Evolutionary conservation across 2,113 vertebrate species (phyloP).

Genomic region (Onychorhynchus coronatus): DNA sequence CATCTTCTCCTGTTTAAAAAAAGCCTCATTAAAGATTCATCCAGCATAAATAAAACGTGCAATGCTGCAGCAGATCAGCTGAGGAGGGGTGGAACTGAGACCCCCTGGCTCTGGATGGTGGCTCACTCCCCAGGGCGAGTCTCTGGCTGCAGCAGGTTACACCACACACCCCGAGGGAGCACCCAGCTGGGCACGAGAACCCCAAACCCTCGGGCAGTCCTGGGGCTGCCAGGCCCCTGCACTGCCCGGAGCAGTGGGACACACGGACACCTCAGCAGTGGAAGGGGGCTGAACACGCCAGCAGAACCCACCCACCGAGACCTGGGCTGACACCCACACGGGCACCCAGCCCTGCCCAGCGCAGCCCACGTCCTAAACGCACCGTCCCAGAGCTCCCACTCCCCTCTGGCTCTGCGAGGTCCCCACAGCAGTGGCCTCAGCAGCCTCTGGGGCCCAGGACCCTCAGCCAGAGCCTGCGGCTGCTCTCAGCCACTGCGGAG

Average conservation of each 20-base stretch:
- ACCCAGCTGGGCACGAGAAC: not conserved
- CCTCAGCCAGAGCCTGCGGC: not conserved
- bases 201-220: not conserved
- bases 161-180: not conserved
- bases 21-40: not conserved
- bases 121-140: not conserved
- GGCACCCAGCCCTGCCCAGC: not conserved
- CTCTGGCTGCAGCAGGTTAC: not conserved
- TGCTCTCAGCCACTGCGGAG: not conserved
- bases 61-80: not conserved
- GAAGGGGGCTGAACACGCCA: no score
- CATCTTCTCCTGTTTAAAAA: not conserved
- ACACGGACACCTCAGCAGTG: no score
- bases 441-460: not conserved
- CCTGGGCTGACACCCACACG: not conserved
- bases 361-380: not conserved
- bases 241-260: not conserved
- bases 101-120: not conserved
- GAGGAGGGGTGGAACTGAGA: not conserved
- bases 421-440: not conserved
- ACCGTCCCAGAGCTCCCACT: not conserved
- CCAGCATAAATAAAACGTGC: not conserved
- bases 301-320: accelerated
- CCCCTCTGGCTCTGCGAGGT: not conserved
- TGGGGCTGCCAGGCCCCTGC: not conserved